Base-by-base conservation (phyloP, 2,113 vertebrate species). In the Nothocercus julius region DNA sequence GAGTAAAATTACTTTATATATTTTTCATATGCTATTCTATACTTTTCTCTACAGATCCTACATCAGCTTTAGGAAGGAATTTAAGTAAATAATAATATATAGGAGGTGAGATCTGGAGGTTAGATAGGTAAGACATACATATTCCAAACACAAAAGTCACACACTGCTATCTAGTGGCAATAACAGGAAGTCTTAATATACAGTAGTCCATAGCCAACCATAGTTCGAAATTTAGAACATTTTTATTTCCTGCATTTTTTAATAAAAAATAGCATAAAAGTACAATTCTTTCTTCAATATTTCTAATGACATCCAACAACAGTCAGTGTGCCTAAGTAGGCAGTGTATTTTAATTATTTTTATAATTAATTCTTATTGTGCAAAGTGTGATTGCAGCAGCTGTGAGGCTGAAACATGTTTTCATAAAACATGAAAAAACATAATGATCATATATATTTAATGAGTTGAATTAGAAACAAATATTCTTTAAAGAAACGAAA, bases 81-180 rank as follows among this genome's bases (percentile, higher is more conserved):
- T 86, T 87, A 86, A 87, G 59, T 78, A 36, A 87, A 84, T 75
- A 49, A 7, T 78, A 62, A 81, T 72, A 81, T 13, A 44, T 68
- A 38, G 75, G 79, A 87, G 70, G 30, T 4, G 21, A 66, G 64
- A 83, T 21, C 72, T 89, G 15, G 34, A 91, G 82, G 79, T 89
- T 81, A 79, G 32, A 64, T 82, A 54, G 7, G 5, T 61, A 78
- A 45, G 54, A 81, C 21, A 85, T 28, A 16, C 0, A 8, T 44
- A 32, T 63, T 79, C 58, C 51, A 49, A 70, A 79, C 56, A 95
- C 12, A 32, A 89, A 95, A 96, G 97, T 20, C 92, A 91, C 85
- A 90, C 72, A 95, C 96, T 98, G 98, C 96, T 82, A 92, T 97
- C 98, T 98, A 97, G 97, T 97, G 98, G 96, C 59, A 89, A 78